A percentile compares a stretch with the other conserved stretches of the same genome.
Evolutionary conservation across 2,797 vertebrate genomes (phyloP).

Genomic region (Hylomyscus alleni): DNA sequence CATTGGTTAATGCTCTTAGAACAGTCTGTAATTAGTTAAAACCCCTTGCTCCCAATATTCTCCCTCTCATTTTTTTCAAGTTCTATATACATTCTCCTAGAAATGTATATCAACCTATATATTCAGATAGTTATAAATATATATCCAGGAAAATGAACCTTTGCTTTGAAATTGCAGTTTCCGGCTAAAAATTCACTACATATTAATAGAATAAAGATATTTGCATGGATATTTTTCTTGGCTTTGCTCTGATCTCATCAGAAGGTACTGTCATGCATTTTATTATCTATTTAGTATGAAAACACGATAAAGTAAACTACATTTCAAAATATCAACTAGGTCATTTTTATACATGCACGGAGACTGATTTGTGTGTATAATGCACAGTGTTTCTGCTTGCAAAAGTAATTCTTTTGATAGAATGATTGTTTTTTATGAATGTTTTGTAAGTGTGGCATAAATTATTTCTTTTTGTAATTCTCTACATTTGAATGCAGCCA

Average conservation of each 20-base stretch:
- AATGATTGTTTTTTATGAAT: not conserved
- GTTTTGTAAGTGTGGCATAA: not conserved
- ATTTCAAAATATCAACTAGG: not conserved
- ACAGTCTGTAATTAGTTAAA: not conserved
- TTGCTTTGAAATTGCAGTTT: not conserved
- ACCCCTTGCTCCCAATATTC: not conserved
- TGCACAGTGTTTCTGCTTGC: not conserved
- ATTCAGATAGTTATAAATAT: not conserved
- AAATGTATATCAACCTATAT: not conserved
- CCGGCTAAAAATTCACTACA: not conserved
- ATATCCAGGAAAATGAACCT: not conserved
- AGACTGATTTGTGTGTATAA: not conserved
- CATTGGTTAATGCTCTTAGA: not conserved
- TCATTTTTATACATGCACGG: too few species aligned
- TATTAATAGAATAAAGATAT: not conserved
- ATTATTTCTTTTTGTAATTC: not conserved
- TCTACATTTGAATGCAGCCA: not conserved
- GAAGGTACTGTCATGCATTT: not conserved
- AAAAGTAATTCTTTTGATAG: not conserved
- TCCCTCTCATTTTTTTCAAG: not conserved
- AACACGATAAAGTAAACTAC: not conserved
- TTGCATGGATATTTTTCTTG: not conserved
- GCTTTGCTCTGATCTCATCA: not conserved
- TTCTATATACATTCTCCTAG: not conserved
- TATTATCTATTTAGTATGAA: not conserved